A percentile compares a stretch with the other conserved stretches of the same genome.
phyloP scores from a whole-genome alignment of 2,113 vertebrate genomes.

The Myotis brandtii region DNA sequence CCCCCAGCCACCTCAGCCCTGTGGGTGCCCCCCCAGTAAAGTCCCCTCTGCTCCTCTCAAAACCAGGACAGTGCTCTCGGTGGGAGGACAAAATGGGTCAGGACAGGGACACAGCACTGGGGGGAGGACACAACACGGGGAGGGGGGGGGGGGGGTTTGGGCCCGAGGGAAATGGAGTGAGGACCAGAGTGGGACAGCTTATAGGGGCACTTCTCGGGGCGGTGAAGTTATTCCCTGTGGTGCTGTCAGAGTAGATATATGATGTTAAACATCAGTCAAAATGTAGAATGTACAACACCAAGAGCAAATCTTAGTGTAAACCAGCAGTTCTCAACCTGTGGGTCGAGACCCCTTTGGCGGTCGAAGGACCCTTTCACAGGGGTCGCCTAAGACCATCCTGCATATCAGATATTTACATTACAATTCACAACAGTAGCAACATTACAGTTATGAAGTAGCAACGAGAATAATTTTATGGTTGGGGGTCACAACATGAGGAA shows the following conservation, averaged over 20 bases:
- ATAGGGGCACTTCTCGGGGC: too few relatives aligned
- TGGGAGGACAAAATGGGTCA: fast-evolving
- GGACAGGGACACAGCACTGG: fast-evolving
- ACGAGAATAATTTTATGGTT: too few relatives aligned
- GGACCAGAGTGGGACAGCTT: fast-evolving
- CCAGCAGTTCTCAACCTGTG: too few relatives aligned
- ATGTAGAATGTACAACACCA: fast-evolving
- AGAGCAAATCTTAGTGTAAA: fast-evolving
- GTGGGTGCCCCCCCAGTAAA: fast-evolving
- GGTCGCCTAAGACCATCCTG: too few relatives aligned
- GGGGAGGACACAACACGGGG: not conserved
- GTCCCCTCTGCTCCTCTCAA: not conserved
- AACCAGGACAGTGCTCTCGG: not conserved
- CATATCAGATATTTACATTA: too few relatives aligned
- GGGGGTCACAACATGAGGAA: too few relatives aligned
- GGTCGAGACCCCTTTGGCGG: too few relatives aligned
- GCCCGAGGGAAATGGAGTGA: not conserved
- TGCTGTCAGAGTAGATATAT: fast-evolving
- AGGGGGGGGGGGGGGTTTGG: fast-evolving
- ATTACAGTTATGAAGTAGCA: too few relatives aligned
- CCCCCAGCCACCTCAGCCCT: not conserved
- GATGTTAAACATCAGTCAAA: not conserved
- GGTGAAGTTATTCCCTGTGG: not conserved
- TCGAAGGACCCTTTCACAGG: too few relatives aligned
- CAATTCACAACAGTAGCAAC: too few relatives aligned